Evolutionary conservation across 2,888 invertebrate species (phyloP), one percentile per base, ranked within the genome.

Genomic region (Drosophila paramelanica): DNA sequence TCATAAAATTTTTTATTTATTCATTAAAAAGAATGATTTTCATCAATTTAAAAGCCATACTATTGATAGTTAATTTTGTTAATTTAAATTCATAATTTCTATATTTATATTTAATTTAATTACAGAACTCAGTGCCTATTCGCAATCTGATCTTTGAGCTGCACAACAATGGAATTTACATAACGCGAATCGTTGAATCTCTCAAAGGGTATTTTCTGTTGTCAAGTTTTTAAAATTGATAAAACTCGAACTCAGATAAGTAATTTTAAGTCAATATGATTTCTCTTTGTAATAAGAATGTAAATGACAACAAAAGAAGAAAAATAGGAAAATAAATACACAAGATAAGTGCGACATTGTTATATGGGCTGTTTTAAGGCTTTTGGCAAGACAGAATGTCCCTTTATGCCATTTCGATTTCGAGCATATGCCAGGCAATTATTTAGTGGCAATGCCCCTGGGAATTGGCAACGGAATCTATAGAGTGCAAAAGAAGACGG

Each of bases 201-300:
- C 75, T 92, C 3, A 92, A 92, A 67, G 88, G 90, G 1, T 92
- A 91, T 75, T 91, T 92, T 65, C 91, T 92, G 64, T 81, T 92
- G 14, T 90, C 91, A 49, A 83, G 87, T 46, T 91, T 92, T 73
- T 90, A 31, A 27, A 7, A 8, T 10, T 31, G 7, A 45, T 23
- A 25, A 50, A 25, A 51, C 50, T 20, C 1, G 27, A 31, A 8
- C 7, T 31, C 8, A 31, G 27, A 31, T 31, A 31, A 36, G 36
- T 36, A 36, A 36, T 13, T 13, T 31, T 36, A 5, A 36, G 36
- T 36, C 5, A 36, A 66, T 66, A 58, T 23, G 31, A 62, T 38
- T 31, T 36, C 43, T 50, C 56, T 17, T 5, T 23, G 5, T 10
- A 6, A 39, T 25, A 23, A 39, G 10, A 23, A 11, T 25, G 23